These are phyloP conservation scores for Tragopan temminckii DNA, from an alignment of 2,797 vertebrate species.

Conservation along the genomic window DNA sequence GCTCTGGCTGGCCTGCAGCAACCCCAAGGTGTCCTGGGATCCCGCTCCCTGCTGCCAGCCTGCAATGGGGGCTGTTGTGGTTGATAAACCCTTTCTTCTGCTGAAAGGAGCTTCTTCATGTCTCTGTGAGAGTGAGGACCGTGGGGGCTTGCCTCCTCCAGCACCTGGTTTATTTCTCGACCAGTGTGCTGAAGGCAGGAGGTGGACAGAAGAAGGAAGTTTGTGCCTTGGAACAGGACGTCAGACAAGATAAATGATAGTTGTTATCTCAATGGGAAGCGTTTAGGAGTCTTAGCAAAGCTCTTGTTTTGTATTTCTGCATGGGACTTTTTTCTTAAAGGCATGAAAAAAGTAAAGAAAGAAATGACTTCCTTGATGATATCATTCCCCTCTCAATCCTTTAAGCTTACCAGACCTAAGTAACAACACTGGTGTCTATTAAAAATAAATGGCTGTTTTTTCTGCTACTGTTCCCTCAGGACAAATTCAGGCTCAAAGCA, in stretches of 20 bases:
- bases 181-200: neutral
- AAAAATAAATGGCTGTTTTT: slow-evolving; percentile 68
- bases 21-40: slow-evolving; percentile 62
- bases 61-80: neutral
- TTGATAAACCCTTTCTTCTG: neutral
- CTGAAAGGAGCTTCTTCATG: neutral
- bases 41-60: neutral
- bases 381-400: slow-evolving; percentile 60
- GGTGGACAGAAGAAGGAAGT: neutral
- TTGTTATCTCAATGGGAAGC: neutral
- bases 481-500: slow-evolving; percentile 51
- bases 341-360: neutral
- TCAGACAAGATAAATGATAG: neutral
- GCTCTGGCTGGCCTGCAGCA: slow-evolving; percentile 67
- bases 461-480: slow-evolving; percentile 71
- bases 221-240: neutral
- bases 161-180: neutral
- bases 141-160: neutral
- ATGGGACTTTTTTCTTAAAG: neutral
- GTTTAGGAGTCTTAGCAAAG: neutral
- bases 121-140: neutral
- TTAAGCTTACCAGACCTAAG: slow-evolving; percentile 60
- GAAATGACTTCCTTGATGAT: slow-evolving; percentile 52
- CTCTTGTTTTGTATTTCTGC: neutral
- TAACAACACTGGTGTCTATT: slow-evolving; percentile 53